Evolutionary conservation across 2,113 vertebrate genomes (phyloP), one percentile per base, ranked within the genome.

Genomic region (Mirza zaza): DNA sequence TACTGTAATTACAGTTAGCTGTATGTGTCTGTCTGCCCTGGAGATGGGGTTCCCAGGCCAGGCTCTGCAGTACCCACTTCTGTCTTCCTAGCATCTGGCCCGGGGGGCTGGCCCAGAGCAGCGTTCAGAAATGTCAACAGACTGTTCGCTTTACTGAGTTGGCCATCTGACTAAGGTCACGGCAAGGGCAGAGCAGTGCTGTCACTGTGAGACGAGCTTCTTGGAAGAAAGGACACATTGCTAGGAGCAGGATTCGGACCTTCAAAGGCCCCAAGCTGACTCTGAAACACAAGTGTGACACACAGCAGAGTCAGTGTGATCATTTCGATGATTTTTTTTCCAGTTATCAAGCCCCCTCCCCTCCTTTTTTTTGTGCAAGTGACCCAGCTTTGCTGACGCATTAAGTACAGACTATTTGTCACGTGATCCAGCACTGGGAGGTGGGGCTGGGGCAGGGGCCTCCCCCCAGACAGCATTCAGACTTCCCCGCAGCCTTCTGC

Each of bases 361-460:
- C 7, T 4, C 8, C 1, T 36, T 32, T 61, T 61, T 80, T 32
- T 2, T 21, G 5, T 11, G 50, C 8, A 0, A 0, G 50, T n/a
- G 79, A 50, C 29, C 55, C 27, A 68, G 77, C 48, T 77, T 59
- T 52, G 55, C 15, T 15, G 45, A 59, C 12, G 5, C 20, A 7
- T 68, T 42, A 20, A 52, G 21, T 45, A 6, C 1, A 3, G 52
- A 70, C 29, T 36, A 0, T 27, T 20, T 59, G 45, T 36, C 29
- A 18, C 0, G 0, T 13, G 76, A 48, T 18, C 36, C 25, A 1
- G 32, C 2, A 0, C 59, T 42, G 32, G 45, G 52, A 80, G 42
- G 21, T 10, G 3, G 32, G 27, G 21, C n/a, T n/a, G 36, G 76
- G 82, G 77, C 12, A 2, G 45, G 7, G 29, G 23, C 9, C 48